Evolutionary conservation across 2,113 vertebrate species (phyloP).

Genomic region (Alces alces): DNA sequence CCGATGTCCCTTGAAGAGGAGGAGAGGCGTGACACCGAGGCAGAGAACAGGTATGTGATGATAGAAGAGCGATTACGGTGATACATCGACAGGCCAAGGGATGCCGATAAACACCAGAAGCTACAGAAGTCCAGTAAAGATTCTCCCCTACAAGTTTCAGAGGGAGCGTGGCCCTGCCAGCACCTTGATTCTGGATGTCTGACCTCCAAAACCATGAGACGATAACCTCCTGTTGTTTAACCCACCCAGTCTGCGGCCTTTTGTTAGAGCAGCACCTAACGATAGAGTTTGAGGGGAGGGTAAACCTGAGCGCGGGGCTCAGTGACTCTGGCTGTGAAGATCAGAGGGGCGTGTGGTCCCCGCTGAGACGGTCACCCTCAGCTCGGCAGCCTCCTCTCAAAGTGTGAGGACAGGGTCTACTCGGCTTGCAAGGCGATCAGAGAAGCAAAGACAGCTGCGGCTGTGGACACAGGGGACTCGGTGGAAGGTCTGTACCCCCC

Average conservation of each 20-base stretch:
- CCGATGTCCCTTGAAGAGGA: not conserved
- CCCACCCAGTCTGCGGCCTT: not conserved
- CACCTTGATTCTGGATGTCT: not conserved
- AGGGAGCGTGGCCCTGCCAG: rapidly evolving
- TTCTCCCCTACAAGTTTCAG: not conserved
- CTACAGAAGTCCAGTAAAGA: not conserved
- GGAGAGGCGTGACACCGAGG: too few relatives aligned
- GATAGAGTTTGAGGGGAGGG: not conserved
- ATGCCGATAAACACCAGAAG: not conserved
- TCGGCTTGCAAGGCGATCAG: rapidly evolving
- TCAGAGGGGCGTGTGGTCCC: not conserved
- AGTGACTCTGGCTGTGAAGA: not conserved
- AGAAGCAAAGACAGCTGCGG: not conserved
- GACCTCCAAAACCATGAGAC: not conserved
- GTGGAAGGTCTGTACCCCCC: not conserved
- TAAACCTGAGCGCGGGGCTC: not conserved
- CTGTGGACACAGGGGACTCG: not conserved
- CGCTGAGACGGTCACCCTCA: not conserved
- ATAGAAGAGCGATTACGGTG: rapidly evolving
- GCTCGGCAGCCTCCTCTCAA: too few relatives aligned
- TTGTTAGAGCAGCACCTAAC: not conserved
- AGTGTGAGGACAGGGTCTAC: not conserved
- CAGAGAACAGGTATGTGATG: not conserved
- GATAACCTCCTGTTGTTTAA: not conserved
- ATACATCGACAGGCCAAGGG: not conserved